Conservation (phyloP, 1,140 invertebrate genomes). For the Aphelinus atriplicis region DNA sequence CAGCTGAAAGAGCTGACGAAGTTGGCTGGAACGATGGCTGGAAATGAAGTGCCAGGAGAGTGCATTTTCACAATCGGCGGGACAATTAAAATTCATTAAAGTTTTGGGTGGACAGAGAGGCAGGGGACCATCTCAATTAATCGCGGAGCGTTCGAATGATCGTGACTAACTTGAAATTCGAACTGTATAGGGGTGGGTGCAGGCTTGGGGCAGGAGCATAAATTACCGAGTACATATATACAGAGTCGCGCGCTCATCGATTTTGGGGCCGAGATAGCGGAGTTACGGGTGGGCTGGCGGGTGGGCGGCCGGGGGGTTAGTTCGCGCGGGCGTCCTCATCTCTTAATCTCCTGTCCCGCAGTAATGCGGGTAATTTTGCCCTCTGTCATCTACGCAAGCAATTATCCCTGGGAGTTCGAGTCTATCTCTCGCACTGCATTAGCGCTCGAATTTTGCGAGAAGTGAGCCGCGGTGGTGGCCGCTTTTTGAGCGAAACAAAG, state of each 20-base stretch:
- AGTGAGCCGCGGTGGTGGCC: background rate
- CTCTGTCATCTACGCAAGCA: slow-evolving; percentile 43
- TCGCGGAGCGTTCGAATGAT: slow-evolving; percentile 18
- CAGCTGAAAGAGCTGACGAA: no score
- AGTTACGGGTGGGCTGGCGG: background rate
- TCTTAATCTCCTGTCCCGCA: slow-evolving; percentile 28
- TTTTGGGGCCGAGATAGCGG: background rate
- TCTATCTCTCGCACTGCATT: no score
- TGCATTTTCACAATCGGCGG: no score
- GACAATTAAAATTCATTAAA: slow-evolving; percentile 11
- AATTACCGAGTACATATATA: background rate
- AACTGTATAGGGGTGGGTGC: background rate
- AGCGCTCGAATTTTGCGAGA: background rate
- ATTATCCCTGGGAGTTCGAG: slow-evolving; percentile 34
- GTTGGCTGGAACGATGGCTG: no score
- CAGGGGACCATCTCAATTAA: background rate
- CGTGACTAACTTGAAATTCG: slow-evolving; percentile 5
- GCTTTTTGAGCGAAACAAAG: background rate
- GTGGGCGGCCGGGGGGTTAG: background rate
- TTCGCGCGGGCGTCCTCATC: background rate
- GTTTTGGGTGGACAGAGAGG: background rate
- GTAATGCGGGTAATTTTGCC: slow-evolving; percentile 48
- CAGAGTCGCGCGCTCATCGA: slow-evolving; percentile 14
- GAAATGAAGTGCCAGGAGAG: no score
- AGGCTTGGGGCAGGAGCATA: background rate